These are phyloP conservation scores for Chlamydotis undulata DNA, from an alignment of 2,113 vertebrate genomes.

Conservation along the genomic window DNA sequence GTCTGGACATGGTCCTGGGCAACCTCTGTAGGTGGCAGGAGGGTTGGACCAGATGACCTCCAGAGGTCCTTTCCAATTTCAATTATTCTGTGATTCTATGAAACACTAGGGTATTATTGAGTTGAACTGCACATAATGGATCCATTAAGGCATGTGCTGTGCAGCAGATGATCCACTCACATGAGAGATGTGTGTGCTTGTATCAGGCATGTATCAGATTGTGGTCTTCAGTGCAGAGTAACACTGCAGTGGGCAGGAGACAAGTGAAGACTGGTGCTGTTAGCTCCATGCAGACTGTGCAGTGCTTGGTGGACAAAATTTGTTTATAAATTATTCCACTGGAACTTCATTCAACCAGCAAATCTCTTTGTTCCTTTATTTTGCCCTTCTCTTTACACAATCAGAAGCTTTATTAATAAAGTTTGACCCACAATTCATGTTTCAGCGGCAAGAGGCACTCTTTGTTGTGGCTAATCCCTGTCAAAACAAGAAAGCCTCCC, in stretches of 20 bases:
- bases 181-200: background rate
- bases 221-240: background rate
- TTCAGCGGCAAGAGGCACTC: background rate
- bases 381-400: background rate
- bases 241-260: no score
- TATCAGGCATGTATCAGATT: background rate
- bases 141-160: background rate
- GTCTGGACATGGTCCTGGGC: background rate
- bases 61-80: background rate
- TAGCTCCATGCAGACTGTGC: background rate
- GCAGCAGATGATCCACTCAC: background rate
- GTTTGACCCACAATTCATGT: background rate
- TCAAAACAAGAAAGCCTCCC: background rate
- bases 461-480: background rate
- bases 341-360: background rate
- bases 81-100: background rate
- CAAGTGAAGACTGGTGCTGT: background rate
- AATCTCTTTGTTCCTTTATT: background rate
- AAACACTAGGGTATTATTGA: background rate
- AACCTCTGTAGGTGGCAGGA: background rate
- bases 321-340: background rate
- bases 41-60: background rate
- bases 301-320: background rate
- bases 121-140: background rate
- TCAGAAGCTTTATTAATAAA: background rate